Conservation (phyloP, 1,140 invertebrate genomes). For the Pseudomyrmex sp. region DNA sequence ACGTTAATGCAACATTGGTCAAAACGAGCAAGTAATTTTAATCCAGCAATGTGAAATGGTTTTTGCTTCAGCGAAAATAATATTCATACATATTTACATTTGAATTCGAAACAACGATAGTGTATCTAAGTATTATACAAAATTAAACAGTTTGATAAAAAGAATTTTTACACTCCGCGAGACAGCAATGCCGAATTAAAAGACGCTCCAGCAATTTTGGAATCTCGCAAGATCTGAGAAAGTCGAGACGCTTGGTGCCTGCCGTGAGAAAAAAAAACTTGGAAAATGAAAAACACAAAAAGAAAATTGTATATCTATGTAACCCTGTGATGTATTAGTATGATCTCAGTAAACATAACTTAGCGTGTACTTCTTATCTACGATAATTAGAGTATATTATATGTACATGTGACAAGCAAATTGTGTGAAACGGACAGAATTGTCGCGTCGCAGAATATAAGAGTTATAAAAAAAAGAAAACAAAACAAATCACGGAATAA, state of each 20-base stretch:
- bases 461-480: neutral
- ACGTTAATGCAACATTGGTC: neutral
- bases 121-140: too few relatives aligned
- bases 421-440: constrained; percentile 5
- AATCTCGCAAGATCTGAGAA: constrained; percentile 69
- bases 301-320: constrained; percentile 81
- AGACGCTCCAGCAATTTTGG: constrained; percentile 23
- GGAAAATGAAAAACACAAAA: constrained; percentile 72
- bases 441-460: constrained; percentile 1
- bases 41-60: neutral
- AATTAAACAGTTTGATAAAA: neutral
- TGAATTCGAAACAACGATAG: too few relatives aligned
- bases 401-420: constrained; percentile 63
- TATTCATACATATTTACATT: too few relatives aligned
- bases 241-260: constrained; percentile 48
- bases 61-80: neutral
- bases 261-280: constrained; percentile 48
- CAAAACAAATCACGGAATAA: constrained; percentile 23
- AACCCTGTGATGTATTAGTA: constrained; percentile 86
- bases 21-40: neutral
- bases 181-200: neutral
- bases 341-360: constrained; percentile 85
- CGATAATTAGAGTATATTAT: constrained; percentile 75
- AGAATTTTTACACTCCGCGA: neutral
- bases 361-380: constrained; percentile 81